Conservation (phyloP, 2,888 invertebrate genomes). For the Rhorus exstirpatorius region DNA sequence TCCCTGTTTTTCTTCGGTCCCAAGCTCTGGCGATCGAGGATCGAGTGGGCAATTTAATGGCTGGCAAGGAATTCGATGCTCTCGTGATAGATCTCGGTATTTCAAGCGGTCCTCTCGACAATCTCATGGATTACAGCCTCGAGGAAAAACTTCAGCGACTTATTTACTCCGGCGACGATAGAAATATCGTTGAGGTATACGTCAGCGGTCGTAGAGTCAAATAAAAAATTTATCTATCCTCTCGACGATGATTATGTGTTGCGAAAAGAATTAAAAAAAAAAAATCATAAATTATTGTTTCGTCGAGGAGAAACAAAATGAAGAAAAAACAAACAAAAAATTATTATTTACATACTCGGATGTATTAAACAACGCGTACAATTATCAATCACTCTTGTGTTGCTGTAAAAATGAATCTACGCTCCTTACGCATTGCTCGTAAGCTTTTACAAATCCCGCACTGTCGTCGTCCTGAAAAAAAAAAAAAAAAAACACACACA, state of each 20-base stretch:
- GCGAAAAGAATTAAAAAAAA: neutral
- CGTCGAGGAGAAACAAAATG: neutral
- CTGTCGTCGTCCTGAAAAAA: slow-evolving; percentile 88
- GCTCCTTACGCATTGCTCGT: slow-evolving; percentile 91
- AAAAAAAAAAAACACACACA: too few relatives aligned
- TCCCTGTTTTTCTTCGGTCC: slow-evolving; percentile 71
- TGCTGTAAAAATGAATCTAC: slow-evolving; percentile 89
- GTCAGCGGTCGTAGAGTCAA: slow-evolving; percentile 88
- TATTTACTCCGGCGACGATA: slow-evolving; percentile 93
- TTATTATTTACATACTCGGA: slow-evolving; percentile 32
- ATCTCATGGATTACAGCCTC: slow-evolving; percentile 87
- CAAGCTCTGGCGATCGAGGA: slow-evolving; percentile 92
- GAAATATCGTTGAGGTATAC: slow-evolving; percentile 92
- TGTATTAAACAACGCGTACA: slow-evolving; percentile 16
- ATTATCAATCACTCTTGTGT: slow-evolving; percentile 59
- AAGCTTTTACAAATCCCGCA: slow-evolving; percentile 92
- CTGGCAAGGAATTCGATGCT: slow-evolving; percentile 96
- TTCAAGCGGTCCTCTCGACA: slow-evolving; percentile 87
- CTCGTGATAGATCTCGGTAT: slow-evolving; percentile 91
- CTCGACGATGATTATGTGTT: too few relatives aligned
- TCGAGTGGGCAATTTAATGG: slow-evolving; percentile 92
- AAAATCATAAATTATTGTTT: neutral
- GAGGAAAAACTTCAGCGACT: slow-evolving; percentile 91
- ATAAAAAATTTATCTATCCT: slow-evolving; percentile 41
- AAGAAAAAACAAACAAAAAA: neutral